phyloP scores from a whole-genome alignment of 2,888 invertebrate species.

The Odiellus spinosus region DNA sequence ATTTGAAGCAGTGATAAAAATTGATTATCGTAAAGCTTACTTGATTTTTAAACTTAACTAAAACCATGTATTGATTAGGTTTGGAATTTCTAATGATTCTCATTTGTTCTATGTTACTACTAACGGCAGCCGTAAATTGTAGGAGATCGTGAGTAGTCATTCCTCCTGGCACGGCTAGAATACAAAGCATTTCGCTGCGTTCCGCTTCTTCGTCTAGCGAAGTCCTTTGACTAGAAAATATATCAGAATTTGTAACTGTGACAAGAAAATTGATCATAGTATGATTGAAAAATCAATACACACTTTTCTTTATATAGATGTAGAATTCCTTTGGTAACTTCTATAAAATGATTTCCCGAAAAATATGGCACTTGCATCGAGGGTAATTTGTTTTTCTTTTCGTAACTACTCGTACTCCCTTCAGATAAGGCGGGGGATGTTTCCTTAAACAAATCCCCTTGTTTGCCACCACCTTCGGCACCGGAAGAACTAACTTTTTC shows the following conservation, averaged over 20 bases:
- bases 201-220: slow-evolving; percentile 44
- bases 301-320: slow-evolving; percentile 96
- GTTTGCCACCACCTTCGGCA: too few species aligned
- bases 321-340: slow-evolving; percentile 87
- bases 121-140: slow-evolving; percentile 84
- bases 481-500: too few species aligned
- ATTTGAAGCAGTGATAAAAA: not conserved
- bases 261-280: too few species aligned
- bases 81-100: slow-evolving; percentile 69
- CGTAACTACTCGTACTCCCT: too few species aligned
- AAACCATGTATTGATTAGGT: slow-evolving; percentile 94
- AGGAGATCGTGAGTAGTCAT: slow-evolving; percentile 84
- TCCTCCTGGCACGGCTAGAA: slow-evolving; percentile 74
- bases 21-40: slow-evolving; percentile 27
- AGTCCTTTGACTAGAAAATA: slow-evolving; percentile 49
- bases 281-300: slow-evolving; percentile 29
- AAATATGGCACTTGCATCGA: slow-evolving; percentile 44
- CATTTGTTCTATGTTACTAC: slow-evolving; percentile 55
- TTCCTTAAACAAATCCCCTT: too few species aligned
- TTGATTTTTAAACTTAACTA: slow-evolving; percentile 57
- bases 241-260: not conserved
- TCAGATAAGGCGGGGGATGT: too few species aligned
- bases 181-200: slow-evolving; percentile 65
- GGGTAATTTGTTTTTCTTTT: too few species aligned
- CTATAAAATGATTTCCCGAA: slow-evolving; percentile 92